A percentile compares a stretch with the other conserved stretches of the same genome.
Evolutionary conservation across 2,888 invertebrate genomes (phyloP).

Genomic region (Lumbricus terrestris): DNA sequence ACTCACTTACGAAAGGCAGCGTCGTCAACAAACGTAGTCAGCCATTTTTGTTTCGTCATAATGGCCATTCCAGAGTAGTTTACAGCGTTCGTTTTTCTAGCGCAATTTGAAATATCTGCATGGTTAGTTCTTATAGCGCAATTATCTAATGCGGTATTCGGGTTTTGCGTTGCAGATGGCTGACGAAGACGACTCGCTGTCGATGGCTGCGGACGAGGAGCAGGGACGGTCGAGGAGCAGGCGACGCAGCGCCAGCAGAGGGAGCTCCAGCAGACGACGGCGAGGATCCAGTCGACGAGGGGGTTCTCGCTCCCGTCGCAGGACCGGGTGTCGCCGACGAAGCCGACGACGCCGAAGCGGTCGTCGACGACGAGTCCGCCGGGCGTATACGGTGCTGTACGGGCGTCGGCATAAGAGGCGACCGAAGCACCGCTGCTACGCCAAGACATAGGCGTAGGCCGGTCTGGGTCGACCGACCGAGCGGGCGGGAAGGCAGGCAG

Average conservation of each 20-base stretch:
- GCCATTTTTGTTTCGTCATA: not conserved
- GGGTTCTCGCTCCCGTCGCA: not conserved
- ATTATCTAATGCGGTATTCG: not conserved
- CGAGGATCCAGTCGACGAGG: not conserved
- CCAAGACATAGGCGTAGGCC: not conserved
- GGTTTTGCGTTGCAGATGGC: not conserved
- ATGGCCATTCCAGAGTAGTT: too few relatives aligned
- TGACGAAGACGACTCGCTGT: not conserved
- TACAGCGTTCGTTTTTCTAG: not conserved
- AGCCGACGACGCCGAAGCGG: not conserved
- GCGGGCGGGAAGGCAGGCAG: too few relatives aligned
- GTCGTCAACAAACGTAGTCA: not conserved
- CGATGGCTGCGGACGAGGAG: not conserved
- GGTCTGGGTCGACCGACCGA: too few relatives aligned
- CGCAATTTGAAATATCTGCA: not conserved
- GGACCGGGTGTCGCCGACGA: not conserved
- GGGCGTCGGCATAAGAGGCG: not conserved
- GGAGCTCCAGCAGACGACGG: not conserved
- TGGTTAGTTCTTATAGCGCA: not conserved
- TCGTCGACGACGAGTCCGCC: not conserved
- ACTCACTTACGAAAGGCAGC: not conserved
- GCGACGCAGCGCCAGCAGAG: not conserved
- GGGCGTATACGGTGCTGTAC: not conserved
- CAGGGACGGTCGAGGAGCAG: not conserved
- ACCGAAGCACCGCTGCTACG: conserved; percentile 17